Base-by-base conservation (phyloP, 1,140 invertebrate species). In the Aphelenchoides fujianensis region DNA sequence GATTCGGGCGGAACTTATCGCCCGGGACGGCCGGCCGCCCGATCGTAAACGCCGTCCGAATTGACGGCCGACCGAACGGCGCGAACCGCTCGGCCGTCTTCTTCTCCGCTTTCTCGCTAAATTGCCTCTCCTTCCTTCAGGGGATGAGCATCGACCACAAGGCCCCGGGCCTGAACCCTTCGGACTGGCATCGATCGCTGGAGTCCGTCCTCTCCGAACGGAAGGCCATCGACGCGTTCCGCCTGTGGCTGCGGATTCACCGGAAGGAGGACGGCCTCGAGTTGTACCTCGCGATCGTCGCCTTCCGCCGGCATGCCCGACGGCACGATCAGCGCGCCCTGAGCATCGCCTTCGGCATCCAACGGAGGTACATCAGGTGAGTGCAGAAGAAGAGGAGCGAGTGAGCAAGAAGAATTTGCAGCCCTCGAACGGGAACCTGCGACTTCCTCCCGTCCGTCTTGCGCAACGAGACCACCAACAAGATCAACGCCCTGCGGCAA, bases 211-310 rank as follows among this genome's bases (percentile, higher is more conserved):
- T 66, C 0, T n/a, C 12, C 12, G 63, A 66, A 66, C 63, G 63
- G 3, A 34, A 66, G 36, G 16, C 63, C 63, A 66, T 66, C 31
- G 63, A 66, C 31, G 63, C 63, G 28, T 66, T 66, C 32, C 31
- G 63, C n/a, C 16, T 66, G 2, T 66, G 63, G 63, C 63, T 66
- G 16, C 63, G 63, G 0, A 2, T 66, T 16, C 63, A 66, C 16
- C 71, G 71, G 36, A 61, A 59, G 16, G 72, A n/a, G 16, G 72
- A 74, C 7, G 71, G 70, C 0, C 28, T 73, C 9, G 71, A 73
- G n/a, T 41, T 73, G 12, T 74, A 76, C 54, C 52, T 67, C 30
- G 71, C 72, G 32, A 74, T 73, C 28, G 75, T 71, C 23, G 34
- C 52, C 16, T 73, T 70, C 55, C 23, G 55, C 12, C 34, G 36